Evolutionary conservation across 2,888 invertebrate species (phyloP).

Genomic region (Parascotia fuliginaria): DNA sequence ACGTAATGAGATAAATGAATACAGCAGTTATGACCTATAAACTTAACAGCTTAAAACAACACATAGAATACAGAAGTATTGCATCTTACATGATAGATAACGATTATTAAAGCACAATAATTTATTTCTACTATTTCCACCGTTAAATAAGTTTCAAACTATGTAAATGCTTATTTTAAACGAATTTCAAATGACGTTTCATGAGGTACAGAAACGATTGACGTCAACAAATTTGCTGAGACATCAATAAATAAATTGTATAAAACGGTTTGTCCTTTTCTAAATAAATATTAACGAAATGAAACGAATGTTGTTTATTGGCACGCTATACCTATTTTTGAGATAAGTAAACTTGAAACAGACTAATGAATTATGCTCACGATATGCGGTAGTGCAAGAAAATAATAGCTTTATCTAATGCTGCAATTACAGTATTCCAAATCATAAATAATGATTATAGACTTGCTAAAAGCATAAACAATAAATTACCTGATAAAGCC

Average conservation of each 20-base stretch:
- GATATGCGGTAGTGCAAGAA: slow-evolving; percentile 21
- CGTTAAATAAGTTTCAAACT: too few relatives aligned
- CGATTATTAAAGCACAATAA: too few relatives aligned
- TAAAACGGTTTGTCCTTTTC: slow-evolving; percentile 15
- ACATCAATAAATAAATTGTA: slow-evolving; percentile 24
- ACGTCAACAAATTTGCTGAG: slow-evolving; percentile 8
- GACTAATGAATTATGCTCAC: slow-evolving; percentile 3
- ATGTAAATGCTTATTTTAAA: too few relatives aligned
- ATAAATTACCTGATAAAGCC: slow-evolving; percentile 5
- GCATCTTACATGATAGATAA: too few relatives aligned
- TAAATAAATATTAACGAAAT: slow-evolving; percentile 24
- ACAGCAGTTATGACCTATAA: too few relatives aligned
- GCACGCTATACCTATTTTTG: slow-evolving; percentile 18
- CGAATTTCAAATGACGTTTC: slow-evolving; percentile 18
- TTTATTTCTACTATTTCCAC: too few relatives aligned
- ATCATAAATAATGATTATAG: slow-evolving; percentile 1
- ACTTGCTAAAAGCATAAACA: neutral
- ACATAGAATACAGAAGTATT: too few relatives aligned
- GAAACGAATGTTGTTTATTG: slow-evolving; percentile 9
- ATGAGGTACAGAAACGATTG: slow-evolving; percentile 13
- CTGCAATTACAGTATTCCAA: neutral
- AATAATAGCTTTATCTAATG: slow-evolving; percentile 11
- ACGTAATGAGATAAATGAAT: too few relatives aligned
- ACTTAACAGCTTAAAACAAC: too few relatives aligned
- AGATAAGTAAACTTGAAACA: slow-evolving; percentile 9